phyloP scores from a whole-genome alignment of 2,113 vertebrate species.

The Phalacrocorax aristotelis region DNA sequence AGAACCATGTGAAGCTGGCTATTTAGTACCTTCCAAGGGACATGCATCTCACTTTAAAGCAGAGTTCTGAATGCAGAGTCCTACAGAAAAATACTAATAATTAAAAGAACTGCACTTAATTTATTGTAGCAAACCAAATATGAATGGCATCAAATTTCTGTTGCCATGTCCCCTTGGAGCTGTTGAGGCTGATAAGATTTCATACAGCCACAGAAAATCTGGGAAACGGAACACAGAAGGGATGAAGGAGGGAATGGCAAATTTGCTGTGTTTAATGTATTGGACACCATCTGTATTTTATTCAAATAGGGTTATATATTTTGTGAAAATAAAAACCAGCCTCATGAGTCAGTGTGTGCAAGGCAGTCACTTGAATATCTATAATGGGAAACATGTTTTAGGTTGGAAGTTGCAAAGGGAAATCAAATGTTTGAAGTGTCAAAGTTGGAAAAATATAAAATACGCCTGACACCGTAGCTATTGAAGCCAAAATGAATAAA shows the following conservation, averaged over 20 bases:
- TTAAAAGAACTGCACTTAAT: not conserved
- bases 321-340: constrained; percentile 76
- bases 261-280: constrained; percentile 67
- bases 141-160: constrained; percentile 24
- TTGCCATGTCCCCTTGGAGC: not conserved
- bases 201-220: constrained; percentile 33
- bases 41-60: not conserved
- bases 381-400: constrained; percentile 77
- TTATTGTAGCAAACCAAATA: not conserved
- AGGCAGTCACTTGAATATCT: constrained; percentile 69
- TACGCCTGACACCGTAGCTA: constrained; percentile 70
- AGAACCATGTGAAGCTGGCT: not conserved
- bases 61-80: not conserved
- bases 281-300: constrained; percentile 77
- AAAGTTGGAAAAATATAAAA: constrained; percentile 74
- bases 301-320: constrained; percentile 77
- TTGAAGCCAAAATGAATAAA: constrained; percentile 77
- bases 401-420: constrained; percentile 75
- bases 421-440: constrained; percentile 77
- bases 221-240: not conserved
- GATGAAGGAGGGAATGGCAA: constrained; percentile 59
- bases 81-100: not conserved
- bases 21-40: not conserved
- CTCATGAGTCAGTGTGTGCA: constrained; percentile 66
- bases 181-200: constrained; percentile 56